Conservation (phyloP, 2,113 vertebrate genomes). For the Illadopsis cleaveri region DNA sequence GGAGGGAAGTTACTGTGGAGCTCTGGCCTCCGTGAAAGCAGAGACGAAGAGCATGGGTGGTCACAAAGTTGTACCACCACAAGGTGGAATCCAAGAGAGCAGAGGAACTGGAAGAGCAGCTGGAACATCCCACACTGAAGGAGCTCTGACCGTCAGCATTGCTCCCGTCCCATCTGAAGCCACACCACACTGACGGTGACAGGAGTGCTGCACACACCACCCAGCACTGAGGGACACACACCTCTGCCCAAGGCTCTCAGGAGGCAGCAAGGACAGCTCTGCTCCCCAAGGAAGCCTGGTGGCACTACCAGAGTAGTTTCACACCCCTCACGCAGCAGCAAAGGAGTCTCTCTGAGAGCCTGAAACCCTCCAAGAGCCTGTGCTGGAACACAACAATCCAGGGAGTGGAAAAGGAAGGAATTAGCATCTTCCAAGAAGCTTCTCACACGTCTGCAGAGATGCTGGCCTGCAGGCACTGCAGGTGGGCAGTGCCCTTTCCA, state of each 20-base stretch:
- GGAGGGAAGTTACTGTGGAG: background rate
- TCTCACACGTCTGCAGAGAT: background rate
- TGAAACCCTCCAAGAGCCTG: background rate
- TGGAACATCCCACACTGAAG: background rate
- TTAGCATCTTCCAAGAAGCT: background rate
- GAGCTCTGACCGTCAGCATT: background rate
- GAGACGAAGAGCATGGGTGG: background rate
- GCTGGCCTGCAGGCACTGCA: background rate
- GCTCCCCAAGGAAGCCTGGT: background rate
- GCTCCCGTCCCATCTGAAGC: accelerated
- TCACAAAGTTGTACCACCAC: accelerated
- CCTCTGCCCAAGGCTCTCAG: background rate
- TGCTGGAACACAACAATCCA: background rate
- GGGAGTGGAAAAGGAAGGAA: background rate
- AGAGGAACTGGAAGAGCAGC: background rate
- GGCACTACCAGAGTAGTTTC: background rate
- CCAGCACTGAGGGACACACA: background rate
- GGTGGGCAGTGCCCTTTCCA: background rate
- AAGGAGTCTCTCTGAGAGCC: background rate
- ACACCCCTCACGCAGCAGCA: background rate
- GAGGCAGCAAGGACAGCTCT: background rate
- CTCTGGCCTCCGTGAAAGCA: accelerated
- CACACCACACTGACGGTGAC: background rate
- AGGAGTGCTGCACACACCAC: background rate
- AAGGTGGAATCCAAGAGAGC: background rate